Evolutionary conservation across 1,140 invertebrate species (phyloP).

Genomic region (Campoletis sonorensis): DNA sequence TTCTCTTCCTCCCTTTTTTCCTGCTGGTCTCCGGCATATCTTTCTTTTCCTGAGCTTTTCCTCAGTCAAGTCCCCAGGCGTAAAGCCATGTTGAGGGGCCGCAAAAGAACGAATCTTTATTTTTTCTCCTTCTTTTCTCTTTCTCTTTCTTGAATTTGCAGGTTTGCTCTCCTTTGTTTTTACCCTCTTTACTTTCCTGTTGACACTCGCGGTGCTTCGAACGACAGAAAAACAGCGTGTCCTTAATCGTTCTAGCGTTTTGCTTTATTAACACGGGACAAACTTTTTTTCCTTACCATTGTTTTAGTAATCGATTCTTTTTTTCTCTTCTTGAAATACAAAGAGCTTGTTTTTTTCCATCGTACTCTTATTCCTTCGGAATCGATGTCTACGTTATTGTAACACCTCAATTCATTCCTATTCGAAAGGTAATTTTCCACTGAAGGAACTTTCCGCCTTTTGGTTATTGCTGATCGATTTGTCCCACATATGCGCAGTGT

Average conservation of each 20-base stretch:
- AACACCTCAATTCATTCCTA: not conserved
- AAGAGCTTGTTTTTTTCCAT: not conserved
- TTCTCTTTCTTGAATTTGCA: constrained; percentile 6
- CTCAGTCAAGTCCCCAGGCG: constrained; percentile 29
- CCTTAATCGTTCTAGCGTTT: constrained; percentile 39
- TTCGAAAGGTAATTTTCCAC: not conserved
- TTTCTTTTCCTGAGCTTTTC: constrained; percentile 13
- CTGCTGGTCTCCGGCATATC: not conserved
- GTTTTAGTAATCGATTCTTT: too few relatives aligned
- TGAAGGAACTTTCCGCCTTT: not conserved
- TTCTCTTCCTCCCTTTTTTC: constrained; percentile 39
- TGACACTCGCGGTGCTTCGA: constrained; percentile 31
- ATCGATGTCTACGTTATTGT: too few relatives aligned
- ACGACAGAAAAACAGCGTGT: constrained; percentile 12
- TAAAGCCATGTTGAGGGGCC: constrained; percentile 25
- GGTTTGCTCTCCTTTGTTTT: constrained; percentile 31
- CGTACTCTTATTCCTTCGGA: too few relatives aligned
- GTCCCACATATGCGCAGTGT: constrained; percentile 5
- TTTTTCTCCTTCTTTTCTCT: constrained; percentile 7
- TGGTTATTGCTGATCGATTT: constrained; percentile 10
- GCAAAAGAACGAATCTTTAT: constrained; percentile 48
- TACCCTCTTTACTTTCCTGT: constrained; percentile 24
- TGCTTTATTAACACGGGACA: not conserved
- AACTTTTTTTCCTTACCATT: not conserved
- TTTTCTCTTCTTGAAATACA: not conserved